Percentiles rank a stretch among this genome's conserved stretches.
These are phyloP conservation scores for Hipposideros armiger DNA, from an alignment of 2,113 vertebrate species.

Conservation along the genomic window DNA sequence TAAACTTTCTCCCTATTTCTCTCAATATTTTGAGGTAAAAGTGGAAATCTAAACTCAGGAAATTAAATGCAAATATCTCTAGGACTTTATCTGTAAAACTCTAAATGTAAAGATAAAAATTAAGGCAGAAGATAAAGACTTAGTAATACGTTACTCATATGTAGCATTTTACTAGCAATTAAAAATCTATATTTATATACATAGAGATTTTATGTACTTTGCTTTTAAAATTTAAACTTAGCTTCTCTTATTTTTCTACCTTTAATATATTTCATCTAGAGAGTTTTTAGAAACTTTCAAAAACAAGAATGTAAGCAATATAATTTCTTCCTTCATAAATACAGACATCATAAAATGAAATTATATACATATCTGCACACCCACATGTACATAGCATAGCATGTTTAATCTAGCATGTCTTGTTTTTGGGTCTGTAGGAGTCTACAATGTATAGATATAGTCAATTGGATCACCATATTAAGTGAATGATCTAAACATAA, in stretches of 20 bases:
- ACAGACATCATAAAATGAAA: not conserved
- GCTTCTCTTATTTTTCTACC: not conserved
- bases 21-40: not conserved
- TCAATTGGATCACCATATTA: not conserved
- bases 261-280: conserved; percentile 7
- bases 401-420: not conserved
- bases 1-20: not conserved
- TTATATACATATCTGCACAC: not conserved
- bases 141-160: not conserved
- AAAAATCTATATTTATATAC: not conserved
- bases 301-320: not conserved
- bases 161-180: conserved; percentile 26
- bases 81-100: not conserved
- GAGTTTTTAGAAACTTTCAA: not conserved
- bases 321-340: not conserved
- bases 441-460: not conserved
- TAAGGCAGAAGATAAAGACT: not conserved
- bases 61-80: conserved; percentile 3
- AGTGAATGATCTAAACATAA: not conserved
- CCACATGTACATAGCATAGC: not conserved
- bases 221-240: conserved; percentile 27
- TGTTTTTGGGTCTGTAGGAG: not conserved
- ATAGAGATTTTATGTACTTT: not conserved
- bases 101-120: not conserved
- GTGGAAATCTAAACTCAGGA: not conserved